phyloP scores from a whole-genome alignment of 2,113 vertebrate species.

The Trichechus manatus region DNA sequence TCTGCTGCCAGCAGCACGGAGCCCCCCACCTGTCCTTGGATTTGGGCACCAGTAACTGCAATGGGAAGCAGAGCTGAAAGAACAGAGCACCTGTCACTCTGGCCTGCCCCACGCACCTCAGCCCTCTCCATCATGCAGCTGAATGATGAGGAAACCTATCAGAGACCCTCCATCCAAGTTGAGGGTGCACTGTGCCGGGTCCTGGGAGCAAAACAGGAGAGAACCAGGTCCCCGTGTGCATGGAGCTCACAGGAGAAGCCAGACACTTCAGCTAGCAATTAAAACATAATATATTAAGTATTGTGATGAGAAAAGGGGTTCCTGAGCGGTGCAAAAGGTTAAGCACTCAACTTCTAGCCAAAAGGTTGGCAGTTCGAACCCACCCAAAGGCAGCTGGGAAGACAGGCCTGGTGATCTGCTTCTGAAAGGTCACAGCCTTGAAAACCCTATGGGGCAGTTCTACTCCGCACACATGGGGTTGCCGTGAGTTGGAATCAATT shows the following conservation, averaged over 20 bases:
- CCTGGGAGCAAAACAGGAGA: not conserved
- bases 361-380: not conserved
- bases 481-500: not conserved
- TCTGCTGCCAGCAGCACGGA: constrained; percentile 56
- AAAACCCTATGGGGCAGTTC: not conserved
- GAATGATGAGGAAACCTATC: not conserved
- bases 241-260: not conserved
- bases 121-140: not conserved
- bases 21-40: constrained; percentile 74
- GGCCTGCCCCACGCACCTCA: accelerated
- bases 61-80: constrained; percentile 39
- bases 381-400: not conserved
- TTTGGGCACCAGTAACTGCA: not conserved
- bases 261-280: not conserved
- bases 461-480: not conserved
- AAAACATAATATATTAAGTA: not conserved
- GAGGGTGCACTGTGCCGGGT: not conserved
- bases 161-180: not conserved
- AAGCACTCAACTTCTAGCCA: not conserved
- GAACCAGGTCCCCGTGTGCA: not conserved
- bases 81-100: not conserved
- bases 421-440: not conserved
- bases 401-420: not conserved
- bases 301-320: not conserved
- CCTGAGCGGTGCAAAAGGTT: not conserved